Evolutionary conservation across 1,140 invertebrate genomes (phyloP).

Genomic region (Drosophila pruinosa): DNA sequence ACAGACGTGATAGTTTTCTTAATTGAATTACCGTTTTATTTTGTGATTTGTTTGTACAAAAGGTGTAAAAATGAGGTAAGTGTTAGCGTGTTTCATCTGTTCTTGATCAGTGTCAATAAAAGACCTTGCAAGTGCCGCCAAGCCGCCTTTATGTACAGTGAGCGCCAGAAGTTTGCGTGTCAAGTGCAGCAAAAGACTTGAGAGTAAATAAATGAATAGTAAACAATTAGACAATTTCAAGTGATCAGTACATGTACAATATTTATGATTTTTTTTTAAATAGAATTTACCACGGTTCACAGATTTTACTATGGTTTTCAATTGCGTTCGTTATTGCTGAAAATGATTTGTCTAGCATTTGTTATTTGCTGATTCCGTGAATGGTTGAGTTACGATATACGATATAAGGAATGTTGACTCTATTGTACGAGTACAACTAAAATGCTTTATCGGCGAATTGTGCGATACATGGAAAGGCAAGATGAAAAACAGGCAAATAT

Average conservation of each 20-base stretch:
- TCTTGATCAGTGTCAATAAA: neutral
- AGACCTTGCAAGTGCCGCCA: neutral
- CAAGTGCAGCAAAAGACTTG: no score
- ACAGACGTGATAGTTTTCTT: constrained; percentile 12
- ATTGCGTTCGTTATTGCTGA: neutral
- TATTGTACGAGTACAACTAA: neutral
- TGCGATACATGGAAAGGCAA: neutral
- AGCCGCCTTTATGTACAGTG: neutral
- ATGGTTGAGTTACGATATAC: neutral
- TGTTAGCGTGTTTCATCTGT: neutral
- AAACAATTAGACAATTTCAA: no score
- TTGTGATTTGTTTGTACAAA: neutral
- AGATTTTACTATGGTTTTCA: neutral
- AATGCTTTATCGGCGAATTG: constrained; percentile 10
- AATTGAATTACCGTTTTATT: neutral
- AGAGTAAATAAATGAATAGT: no score
- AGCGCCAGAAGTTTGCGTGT: neutral
- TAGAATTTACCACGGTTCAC: neutral
- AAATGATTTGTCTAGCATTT: neutral
- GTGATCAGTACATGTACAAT: no score
- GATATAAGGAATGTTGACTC: neutral
- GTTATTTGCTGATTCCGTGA: neutral
- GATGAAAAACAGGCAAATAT: neutral
- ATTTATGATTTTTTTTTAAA: neutral
- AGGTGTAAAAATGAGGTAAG: constrained; percentile 34